Base-by-base conservation (phyloP, 1,140 invertebrate genomes). In the Matsumurasca onukii region DNA sequence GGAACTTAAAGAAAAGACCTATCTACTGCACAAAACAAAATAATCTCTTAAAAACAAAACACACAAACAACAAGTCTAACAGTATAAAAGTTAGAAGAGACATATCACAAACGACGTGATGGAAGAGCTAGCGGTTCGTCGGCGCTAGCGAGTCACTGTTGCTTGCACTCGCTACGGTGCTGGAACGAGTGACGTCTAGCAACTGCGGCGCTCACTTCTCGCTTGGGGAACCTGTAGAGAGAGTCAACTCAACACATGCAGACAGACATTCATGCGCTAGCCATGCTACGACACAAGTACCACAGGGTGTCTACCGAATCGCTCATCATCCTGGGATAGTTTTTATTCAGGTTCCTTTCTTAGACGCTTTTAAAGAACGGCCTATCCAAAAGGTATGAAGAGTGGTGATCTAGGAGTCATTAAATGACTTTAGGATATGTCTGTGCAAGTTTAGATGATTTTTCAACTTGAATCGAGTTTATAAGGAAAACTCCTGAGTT, bases 121-220 rank as follows among this genome's bases (percentile, higher is more conserved):
- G 34, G 34, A 39, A 5, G 17, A 9, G 34, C n/a, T n/a, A 39
- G 34, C 34, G 34, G n/a, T n/a, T n/a, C n/a, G n/a, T 5, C 3
- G 20, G 22, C 12, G 22, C 20, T 5, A 52, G 9, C 27, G 3
- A 29, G 31, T 64, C 49, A 72, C 57, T 72, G 71, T 27, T 69
- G 68, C 59, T 72, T 72, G 68, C 71, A 72, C 63, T 72, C 71
- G 48, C 51, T 70, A 57, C 71, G 71, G 31, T 72, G 71, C 45
- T 72, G 71, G 65, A 72, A 72, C 51, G 71, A 72, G 66, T 72
- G 71, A 2, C 71, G 68, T 15, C 71, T 63, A 51, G 70, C 48
- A n/a, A 71, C 61, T 15, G 67, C 63, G n/a, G 59, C 31, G 24
- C 67, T 63, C 24, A 39, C 20, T 39, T 30, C 55, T 29, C 67